phyloP scores from a whole-genome alignment of 2,888 invertebrate genomes.

The Synanthedon vespiformis region DNA sequence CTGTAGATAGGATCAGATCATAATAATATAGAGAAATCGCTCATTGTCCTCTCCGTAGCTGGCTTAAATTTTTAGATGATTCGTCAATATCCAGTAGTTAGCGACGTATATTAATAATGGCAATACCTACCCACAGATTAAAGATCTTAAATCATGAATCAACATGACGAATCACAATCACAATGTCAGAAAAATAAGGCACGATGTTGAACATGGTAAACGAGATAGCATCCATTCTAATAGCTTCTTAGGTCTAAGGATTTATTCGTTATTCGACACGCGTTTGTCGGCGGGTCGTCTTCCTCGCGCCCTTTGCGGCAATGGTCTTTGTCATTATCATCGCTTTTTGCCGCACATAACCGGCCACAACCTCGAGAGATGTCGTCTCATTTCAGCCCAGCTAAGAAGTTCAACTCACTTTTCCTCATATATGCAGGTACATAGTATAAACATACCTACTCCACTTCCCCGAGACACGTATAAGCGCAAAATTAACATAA shows the following conservation, averaged over 20 bases:
- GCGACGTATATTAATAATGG: no score
- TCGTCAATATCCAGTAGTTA: no score
- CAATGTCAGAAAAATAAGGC: not conserved
- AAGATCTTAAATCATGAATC: no score
- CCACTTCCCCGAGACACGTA: no score
- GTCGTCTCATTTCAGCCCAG: conserved; percentile 24
- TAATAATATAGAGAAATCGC: no score
- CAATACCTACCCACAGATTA: no score
- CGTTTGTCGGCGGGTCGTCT: conserved; percentile 41
- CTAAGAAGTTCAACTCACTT: conserved; percentile 17
- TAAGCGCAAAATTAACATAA: no score
- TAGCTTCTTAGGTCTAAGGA: conserved; percentile 18
- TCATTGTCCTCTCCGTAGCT: no score
- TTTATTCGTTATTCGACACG: conserved; percentile 48
- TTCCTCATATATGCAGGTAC: conserved; percentile 14
- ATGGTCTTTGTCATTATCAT: conserved; percentile 64
- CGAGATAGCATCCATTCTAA: conserved; percentile 16
- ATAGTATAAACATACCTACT: not conserved
- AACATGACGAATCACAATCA: no score
- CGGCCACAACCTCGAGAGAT: conserved; percentile 40
- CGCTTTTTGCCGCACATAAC: conserved; percentile 63
- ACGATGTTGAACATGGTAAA: not conserved
- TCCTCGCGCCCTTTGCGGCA: conserved; percentile 56
- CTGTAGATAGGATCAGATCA: no score
- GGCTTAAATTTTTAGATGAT: no score